Evolutionary conservation across 1,140 invertebrate species (phyloP).

Genomic region (Drosophila mauritiana): DNA sequence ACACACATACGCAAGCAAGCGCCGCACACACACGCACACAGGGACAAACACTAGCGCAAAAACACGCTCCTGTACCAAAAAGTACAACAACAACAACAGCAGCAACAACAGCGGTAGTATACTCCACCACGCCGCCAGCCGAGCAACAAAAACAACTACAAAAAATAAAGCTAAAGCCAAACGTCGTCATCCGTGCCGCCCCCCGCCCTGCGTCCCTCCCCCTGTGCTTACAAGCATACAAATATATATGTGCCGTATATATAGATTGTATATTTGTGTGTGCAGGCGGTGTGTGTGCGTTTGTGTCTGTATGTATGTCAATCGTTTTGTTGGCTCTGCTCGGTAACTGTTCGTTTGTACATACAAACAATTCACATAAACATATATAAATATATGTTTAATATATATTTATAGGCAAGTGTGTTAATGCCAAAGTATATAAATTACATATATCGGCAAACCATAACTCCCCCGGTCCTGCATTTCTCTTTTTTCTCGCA

Average conservation of each 20-base stretch:
- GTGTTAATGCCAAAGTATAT: slow-evolving; percentile 42
- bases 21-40: slow-evolving; percentile 40
- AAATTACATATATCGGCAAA: slow-evolving; percentile 24
- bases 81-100: slow-evolving; percentile 29
- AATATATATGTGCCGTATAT: slow-evolving; percentile 39
- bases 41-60: slow-evolving; percentile 62
- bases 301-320: slow-evolving; percentile 71
- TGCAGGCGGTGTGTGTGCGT: slow-evolving; percentile 35
- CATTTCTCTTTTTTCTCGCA: slow-evolving; percentile 10
- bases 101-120: slow-evolving; percentile 40
- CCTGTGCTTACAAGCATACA: slow-evolving; percentile 15
- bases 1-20: slow-evolving; percentile 40
- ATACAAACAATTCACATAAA: slow-evolving; percentile 38
- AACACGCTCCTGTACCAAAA: slow-evolving; percentile 79
- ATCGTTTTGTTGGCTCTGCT: slow-evolving; percentile 72
- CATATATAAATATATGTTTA: slow-evolving; percentile 25
- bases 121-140: slow-evolving; percentile 71
- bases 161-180: slow-evolving; percentile 56
- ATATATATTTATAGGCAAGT: slow-evolving; percentile 36
- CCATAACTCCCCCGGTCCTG: slow-evolving; percentile 19
- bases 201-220: slow-evolving; percentile 34
- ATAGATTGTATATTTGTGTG: slow-evolving; percentile 56
- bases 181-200: slow-evolving; percentile 67
- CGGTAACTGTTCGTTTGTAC: slow-evolving; percentile 73
- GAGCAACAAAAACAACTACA: slow-evolving; percentile 63